These are phyloP conservation scores for Tuberolachnus salignus DNA, from an alignment of 2,888 invertebrate species.

Conservation along the genomic window DNA sequence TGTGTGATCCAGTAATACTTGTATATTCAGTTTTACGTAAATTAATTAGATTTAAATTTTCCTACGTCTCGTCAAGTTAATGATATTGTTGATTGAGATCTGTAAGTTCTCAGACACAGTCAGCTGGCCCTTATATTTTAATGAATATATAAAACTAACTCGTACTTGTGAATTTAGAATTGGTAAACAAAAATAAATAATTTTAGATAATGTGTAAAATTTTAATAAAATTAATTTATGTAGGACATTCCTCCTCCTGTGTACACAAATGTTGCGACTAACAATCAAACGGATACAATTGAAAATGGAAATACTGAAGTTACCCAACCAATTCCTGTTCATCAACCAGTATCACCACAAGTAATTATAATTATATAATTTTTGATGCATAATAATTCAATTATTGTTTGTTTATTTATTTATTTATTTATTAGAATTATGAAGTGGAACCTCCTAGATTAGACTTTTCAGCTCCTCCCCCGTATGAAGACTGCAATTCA, in stretches of 20 bases:
- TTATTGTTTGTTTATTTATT: too few species aligned
- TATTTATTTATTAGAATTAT: slow-evolving; percentile 59
- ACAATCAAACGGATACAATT: slow-evolving; percentile 8
- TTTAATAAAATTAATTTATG: background rate
- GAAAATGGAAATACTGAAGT: slow-evolving; percentile 34
- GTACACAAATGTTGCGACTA: slow-evolving; percentile 16
- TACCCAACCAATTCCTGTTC: slow-evolving; percentile 13
- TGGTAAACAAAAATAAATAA: background rate
- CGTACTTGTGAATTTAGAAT: too few species aligned
- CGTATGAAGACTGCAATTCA: slow-evolving; percentile 79
- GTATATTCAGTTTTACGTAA: too few species aligned
- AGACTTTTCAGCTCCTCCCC: slow-evolving; percentile 86
- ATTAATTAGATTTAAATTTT: too few species aligned
- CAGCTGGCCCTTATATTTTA: too few species aligned
- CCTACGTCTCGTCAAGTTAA: too few species aligned
- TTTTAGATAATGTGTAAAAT: background rate
- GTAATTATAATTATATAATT: background rate
- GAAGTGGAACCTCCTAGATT: slow-evolving; percentile 82
- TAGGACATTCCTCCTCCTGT: slow-evolving; percentile 51
- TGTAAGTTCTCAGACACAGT: too few species aligned
- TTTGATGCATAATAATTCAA: background rate
- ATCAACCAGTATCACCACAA: slow-evolving; percentile 11
- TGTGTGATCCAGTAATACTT: too few species aligned
- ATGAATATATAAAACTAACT: too few species aligned
- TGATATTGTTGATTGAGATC: too few species aligned